Percentiles rank a stretch among this genome's conserved stretches.
These are phyloP conservation scores for Merluccius polli DNA, from an alignment of 2,797 vertebrate genomes.

Conservation along the genomic window DNA sequence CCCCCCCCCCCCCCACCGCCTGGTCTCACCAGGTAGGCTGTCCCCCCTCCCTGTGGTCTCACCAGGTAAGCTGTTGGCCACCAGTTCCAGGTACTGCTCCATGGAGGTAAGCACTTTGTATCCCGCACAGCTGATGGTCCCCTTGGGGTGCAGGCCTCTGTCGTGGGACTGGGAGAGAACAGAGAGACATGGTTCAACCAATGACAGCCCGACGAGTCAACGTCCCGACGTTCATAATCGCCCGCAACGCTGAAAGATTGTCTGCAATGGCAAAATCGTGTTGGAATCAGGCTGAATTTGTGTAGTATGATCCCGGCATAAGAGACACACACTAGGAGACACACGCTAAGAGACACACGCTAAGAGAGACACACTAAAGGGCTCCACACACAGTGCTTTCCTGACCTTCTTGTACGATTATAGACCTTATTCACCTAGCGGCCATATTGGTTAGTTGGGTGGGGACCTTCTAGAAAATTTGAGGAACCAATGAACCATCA, in stretches of 20 bases:
- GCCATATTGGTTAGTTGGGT: background rate
- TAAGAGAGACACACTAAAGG: too few species aligned
- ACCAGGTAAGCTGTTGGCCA: slow-evolving; percentile 85
- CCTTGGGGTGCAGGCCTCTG: slow-evolving; percentile 75
- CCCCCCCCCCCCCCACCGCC: background rate
- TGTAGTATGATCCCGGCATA: too few species aligned
- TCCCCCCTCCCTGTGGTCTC: slow-evolving; percentile 33
- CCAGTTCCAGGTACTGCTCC: slow-evolving; percentile 87
- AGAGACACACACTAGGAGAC: too few species aligned
- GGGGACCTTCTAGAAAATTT: background rate
- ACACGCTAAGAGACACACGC: too few species aligned
- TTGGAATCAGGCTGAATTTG: too few species aligned
- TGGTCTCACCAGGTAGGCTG: slow-evolving; percentile 82
- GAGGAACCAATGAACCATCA: background rate
- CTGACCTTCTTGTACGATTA: background rate
- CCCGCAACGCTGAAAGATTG: too few species aligned
- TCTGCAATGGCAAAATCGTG: too few species aligned
- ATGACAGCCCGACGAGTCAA: too few species aligned
- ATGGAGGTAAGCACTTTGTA: slow-evolving; percentile 87
- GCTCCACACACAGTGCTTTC: too few species aligned
- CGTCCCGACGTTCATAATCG: too few species aligned
- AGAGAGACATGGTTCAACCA: background rate
- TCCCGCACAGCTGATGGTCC: slow-evolving; percentile 84
- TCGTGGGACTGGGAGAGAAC: slow-evolving; percentile 77
- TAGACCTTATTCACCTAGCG: background rate